Conservation (phyloP, 2,888 invertebrate species). For the Pristionchus maxplancki region DNA sequence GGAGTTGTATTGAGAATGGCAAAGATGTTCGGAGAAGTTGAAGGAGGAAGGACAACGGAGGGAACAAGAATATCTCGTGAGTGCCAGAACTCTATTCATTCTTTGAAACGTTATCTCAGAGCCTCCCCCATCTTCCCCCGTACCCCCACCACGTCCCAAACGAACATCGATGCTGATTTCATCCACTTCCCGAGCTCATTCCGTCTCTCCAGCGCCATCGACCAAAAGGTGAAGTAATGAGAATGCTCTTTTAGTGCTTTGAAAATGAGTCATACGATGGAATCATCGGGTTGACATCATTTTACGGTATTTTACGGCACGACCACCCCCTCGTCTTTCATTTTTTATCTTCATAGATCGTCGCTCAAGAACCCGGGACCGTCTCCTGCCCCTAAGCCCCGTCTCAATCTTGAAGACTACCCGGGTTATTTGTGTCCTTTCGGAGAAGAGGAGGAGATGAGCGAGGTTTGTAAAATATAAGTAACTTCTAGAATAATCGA, state of each 20-base stretch:
- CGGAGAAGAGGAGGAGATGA: constrained; percentile 46
- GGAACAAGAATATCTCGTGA: constrained; percentile 32
- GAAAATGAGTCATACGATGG: not conserved
- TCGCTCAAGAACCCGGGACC: not conserved
- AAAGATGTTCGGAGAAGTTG: constrained; percentile 51
- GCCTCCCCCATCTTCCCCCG: constrained; percentile 5
- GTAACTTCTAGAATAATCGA: too few species aligned
- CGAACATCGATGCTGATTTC: constrained; percentile 43
- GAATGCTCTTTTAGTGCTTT: not conserved
- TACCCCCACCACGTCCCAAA: constrained; percentile 46
- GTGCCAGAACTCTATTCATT: not conserved
- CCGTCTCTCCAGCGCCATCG: not conserved
- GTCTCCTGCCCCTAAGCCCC: not conserved
- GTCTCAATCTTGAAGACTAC: constrained; percentile 48
- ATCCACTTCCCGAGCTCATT: not conserved
- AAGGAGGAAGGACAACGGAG: not conserved
- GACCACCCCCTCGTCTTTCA: not conserved
- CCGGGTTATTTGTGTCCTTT: constrained; percentile 52
- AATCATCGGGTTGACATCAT: not conserved
- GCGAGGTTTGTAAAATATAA: not conserved
- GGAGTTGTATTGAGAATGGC: constrained; percentile 52
- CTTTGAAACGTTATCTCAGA: not conserved
- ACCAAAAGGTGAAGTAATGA: not conserved
- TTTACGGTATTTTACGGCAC: not conserved
- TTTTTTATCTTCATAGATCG: not conserved